Evolutionary conservation across 2,113 vertebrate genomes (phyloP), one percentile per base, ranked within the genome.

Genomic region (Pachypanchax playfairii): DNA sequence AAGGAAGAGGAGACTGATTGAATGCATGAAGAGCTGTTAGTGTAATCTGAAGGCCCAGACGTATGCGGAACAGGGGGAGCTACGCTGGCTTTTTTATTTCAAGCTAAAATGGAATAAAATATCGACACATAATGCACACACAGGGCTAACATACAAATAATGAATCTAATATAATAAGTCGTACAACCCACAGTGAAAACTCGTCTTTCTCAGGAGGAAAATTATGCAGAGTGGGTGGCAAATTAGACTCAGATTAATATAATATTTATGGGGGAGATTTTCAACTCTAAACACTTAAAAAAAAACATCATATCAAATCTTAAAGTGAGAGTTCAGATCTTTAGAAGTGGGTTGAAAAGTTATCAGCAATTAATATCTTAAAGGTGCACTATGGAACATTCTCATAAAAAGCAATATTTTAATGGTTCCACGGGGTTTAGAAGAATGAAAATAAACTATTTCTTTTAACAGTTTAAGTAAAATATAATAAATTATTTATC

Each of bases 1-100:
- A 84, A 41, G 36, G 68, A 63, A 47, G 68, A 78, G 66, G 50
- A 87, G 74, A 80, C 70, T 36, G 76, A 84, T 46, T 84, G 80
- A 65, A 67, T 71, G 70, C 77, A 70, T 74, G 42, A 67, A 76
- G 73, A 63, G 77, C 68, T 55, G 65, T 63, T 54, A 62, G 48
- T 79, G 74, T 80, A 86, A 84, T 85, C 71, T 73, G 57, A 43
- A 47, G 71, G 54, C 58, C 66, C 71, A 69, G 75, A 54, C 59
- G 54, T 68, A 79, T 20, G 39, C 49, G 31, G 63, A 76, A 55
- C 64, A 70, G 80, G 50, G 6, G 59, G 18, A 61, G 70, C 35
- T 63, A 67, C 58, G 60, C 26, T 63, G 31, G 70, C 33, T 29
- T 80, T n/a, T 75, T 77, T 42, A 39, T 83, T 77, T 58, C 33